These are phyloP conservation scores for Myotis planiceps DNA, from an alignment of 2,797 vertebrate species.

Conservation along the genomic window DNA sequence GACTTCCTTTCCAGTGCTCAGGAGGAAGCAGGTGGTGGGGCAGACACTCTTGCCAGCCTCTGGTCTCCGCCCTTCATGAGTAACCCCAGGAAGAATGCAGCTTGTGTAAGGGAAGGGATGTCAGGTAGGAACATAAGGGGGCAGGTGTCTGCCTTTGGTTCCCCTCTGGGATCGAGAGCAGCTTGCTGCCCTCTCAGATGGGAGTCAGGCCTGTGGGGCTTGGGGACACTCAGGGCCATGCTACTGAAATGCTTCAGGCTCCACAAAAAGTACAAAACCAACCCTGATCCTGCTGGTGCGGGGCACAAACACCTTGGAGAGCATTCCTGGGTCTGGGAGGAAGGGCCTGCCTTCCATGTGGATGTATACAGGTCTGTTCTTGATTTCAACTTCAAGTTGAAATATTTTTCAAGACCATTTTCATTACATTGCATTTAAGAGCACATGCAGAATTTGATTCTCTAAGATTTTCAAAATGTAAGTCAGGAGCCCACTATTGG, in stretches of 20 bases:
- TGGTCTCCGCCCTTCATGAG: not conserved
- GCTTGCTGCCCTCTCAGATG: not conserved
- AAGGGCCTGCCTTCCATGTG: not conserved
- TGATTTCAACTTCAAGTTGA: not conserved
- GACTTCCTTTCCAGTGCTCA: not conserved
- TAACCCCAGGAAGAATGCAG: not conserved
- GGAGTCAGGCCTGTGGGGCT: too few species aligned
- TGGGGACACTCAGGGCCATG: too few species aligned
- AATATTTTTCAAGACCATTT: not conserved
- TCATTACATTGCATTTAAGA: not conserved
- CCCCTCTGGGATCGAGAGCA: not conserved
- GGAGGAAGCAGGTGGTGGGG: not conserved
- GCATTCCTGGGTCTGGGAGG: not conserved
- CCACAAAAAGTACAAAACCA: not conserved
- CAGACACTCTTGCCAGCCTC: not conserved
- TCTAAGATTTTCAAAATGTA: not conserved
- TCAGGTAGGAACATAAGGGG: not conserved
- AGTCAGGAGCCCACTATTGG: not conserved
- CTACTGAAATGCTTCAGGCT: not conserved
- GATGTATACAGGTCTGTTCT: not conserved
- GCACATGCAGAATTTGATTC: not conserved
- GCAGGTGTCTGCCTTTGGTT: not conserved
- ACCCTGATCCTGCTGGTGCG: not conserved
- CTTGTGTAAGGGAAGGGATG: not conserved
- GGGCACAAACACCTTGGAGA: accelerated